Evolutionary conservation across 1,140 invertebrate species (phyloP).

Genomic region (Rhopalosiphum padi): DNA sequence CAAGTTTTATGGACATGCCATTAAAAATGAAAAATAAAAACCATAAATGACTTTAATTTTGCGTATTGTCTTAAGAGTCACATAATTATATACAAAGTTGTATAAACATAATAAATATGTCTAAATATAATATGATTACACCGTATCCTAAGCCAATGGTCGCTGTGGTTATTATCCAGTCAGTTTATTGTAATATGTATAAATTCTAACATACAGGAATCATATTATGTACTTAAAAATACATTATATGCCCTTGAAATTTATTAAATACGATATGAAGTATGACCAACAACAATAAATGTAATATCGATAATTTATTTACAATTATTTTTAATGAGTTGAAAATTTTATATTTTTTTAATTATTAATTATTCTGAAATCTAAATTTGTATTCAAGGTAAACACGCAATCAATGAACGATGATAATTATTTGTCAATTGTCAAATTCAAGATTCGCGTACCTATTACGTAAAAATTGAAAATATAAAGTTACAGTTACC

Average conservation of each 20-base stretch:
- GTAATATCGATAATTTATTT: not conserved
- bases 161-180: not conserved
- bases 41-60: not conserved
- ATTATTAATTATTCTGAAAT: not conserved
- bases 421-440: too few relatives aligned
- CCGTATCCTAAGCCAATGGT: not conserved
- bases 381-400: not conserved
- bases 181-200: not conserved
- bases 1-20: not conserved
- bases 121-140: not conserved
- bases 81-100: too few relatives aligned
- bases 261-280: not conserved
- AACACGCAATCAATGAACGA: too few relatives aligned
- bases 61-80: too few relatives aligned
- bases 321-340: too few relatives aligned
- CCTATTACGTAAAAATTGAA: too few relatives aligned
- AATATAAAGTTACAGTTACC: too few relatives aligned
- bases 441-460: too few relatives aligned
- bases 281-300: not conserved
- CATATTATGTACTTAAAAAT: not conserved
- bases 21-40: not conserved
- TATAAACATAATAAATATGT: not conserved
- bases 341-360: not conserved
- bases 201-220: not conserved
- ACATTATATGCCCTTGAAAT: too few relatives aligned